phyloP scores from a whole-genome alignment of 2,888 invertebrate species.

The Acrobasis consociella region DNA sequence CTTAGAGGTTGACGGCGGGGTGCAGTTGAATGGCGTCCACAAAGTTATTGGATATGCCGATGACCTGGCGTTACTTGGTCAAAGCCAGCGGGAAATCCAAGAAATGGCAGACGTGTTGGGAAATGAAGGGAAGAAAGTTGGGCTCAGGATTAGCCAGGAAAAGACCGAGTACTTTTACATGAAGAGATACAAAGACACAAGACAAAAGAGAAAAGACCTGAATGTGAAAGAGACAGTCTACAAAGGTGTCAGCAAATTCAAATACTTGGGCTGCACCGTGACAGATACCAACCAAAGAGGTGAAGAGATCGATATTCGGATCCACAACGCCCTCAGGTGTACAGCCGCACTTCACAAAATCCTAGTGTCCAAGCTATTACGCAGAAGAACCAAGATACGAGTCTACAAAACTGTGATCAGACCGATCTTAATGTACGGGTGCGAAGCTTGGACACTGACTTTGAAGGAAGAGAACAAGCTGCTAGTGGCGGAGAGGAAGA shows the following conservation, averaged over 20 bases:
- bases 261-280: too few relatives aligned
- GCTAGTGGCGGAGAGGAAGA: background rate
- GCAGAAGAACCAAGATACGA: slow-evolving; percentile 5
- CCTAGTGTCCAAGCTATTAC: slow-evolving; percentile 2
- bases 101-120: background rate
- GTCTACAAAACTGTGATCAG: slow-evolving; percentile 4
- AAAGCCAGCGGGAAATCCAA: slow-evolving; percentile 5
- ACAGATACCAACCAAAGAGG: too few relatives aligned
- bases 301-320: background rate
- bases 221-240: background rate
- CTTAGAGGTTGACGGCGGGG: slow-evolving; percentile 16
- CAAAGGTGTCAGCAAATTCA: slow-evolving; percentile 14
- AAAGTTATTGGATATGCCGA: slow-evolving; percentile 20
- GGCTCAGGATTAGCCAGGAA: slow-evolving; percentile 13
- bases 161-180: slow-evolving; percentile 23
- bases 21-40: slow-evolving; percentile 10
- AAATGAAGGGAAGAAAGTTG: slow-evolving; percentile 1
- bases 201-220: slow-evolving; percentile 16
- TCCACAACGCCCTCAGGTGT: slow-evolving; percentile 3
- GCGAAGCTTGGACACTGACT: background rate
- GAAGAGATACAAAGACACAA: slow-evolving; percentile 14
- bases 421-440: slow-evolving; percentile 7
- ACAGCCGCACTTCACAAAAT: background rate
- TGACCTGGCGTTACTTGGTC: slow-evolving; percentile 14
- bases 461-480: background rate